Evolutionary conservation across 2,113 vertebrate genomes (phyloP), one percentile per base, ranked within the genome.

Genomic region (Geothlypis trichas): DNA sequence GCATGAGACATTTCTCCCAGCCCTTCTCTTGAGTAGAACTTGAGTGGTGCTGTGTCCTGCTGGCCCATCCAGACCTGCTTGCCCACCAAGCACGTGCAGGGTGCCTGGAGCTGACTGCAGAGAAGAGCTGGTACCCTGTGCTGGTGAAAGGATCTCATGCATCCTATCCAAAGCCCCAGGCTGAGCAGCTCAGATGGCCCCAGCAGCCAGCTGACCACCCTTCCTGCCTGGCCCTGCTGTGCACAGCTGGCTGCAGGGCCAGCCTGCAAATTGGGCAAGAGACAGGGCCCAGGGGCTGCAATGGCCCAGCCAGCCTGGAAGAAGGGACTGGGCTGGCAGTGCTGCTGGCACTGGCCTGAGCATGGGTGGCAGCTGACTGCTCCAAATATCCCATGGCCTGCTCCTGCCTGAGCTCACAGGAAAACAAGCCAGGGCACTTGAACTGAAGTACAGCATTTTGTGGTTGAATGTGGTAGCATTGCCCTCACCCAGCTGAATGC

Each of bases 311-410:
- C 4, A 39, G 21, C 14, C 13, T 63, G 61, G 37, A 54, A 62
- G 33, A 41, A 58, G 26, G 20, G 55, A 22, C 13, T 35, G 68
- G 42, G 19, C 18, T 12, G 13, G 35, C 33, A 73, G 49, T 35
- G 33, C 78, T 84, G 46, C 41, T 62, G 37, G 33, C 41, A 37
- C 55, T 77, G 55, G 20, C 51, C 51, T 67, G 46, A 13, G 14
- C 11, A 11, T 5, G 11, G 54, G 27, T 0, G 0, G 42, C 57
- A 77, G 35, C 41, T 90, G 52, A 6, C 39, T 54, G 57, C 47
- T 76, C 47, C 57, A 12, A 7, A 26, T 46, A 26, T 59, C 49
- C 46, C 24, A 15, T 22, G 0, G 3, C 21, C 15, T 0, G 0
- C 44, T 79, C 7, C 37, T 54, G 18, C 2, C 1, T 46, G 44